Conservation (phyloP, 2,113 vertebrate species). For the Odontesthes bonariensis region DNA sequence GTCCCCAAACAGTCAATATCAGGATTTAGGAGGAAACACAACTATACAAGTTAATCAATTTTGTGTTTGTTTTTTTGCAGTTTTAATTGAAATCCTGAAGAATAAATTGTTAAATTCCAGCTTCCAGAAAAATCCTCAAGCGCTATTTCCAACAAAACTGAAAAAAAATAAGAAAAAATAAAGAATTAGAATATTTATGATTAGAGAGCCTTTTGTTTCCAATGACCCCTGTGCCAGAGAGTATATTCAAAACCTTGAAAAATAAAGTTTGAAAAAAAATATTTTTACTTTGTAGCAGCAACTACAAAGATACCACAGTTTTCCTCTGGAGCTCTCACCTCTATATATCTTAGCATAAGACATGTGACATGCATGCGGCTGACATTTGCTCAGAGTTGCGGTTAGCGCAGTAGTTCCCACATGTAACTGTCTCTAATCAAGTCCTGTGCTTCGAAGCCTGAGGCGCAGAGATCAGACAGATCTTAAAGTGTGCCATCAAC, state of each 20-base stretch:
- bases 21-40: neutral
- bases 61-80: neutral
- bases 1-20: neutral
- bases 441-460: constrained; percentile 81
- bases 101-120: neutral
- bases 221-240: neutral
- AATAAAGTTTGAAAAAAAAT: constrained; percentile 26
- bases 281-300: constrained; percentile 40
- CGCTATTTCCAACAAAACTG: neutral
- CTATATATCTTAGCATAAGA: constrained; percentile 68
- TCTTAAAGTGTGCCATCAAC: constrained; percentile 86
- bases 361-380: constrained; percentile 78
- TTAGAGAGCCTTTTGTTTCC: no score
- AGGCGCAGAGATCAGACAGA: constrained; percentile 86
- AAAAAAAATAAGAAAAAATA: neutral
- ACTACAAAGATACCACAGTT: constrained; percentile 50
- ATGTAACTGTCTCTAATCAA: constrained; percentile 90
- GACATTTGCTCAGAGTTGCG: constrained; percentile 82
- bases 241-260: constrained; percentile 41
- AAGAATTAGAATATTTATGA: no score
- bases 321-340: constrained; percentile 36
- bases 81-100: neutral
- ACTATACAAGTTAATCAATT: neutral
- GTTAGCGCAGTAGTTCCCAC: constrained; percentile 87
- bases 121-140: neutral